Percentiles rank a stretch among this genome's conserved stretches.
phyloP scores from a whole-genome alignment of 2,888 invertebrate species.

The Idaea biselata region DNA sequence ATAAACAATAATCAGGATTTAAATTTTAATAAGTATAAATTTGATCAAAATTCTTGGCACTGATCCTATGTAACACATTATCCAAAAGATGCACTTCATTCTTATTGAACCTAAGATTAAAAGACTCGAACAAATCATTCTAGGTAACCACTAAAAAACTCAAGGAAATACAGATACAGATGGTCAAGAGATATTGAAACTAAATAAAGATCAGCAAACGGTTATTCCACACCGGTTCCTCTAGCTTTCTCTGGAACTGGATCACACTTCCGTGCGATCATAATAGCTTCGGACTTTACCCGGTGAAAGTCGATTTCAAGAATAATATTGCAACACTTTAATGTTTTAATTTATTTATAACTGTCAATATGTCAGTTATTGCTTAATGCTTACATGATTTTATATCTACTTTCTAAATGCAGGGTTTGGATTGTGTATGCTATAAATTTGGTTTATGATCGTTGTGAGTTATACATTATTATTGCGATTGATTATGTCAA shows the following conservation, averaged over 20 bases:
- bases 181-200: background rate
- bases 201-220: background rate
- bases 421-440: background rate
- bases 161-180: background rate
- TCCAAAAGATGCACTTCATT: too few species aligned
- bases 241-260: conserved; percentile 65
- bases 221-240: conserved; percentile 34
- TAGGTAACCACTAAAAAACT: background rate
- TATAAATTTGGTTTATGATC: background rate
- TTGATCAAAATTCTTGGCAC: too few species aligned
- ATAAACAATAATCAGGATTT: too few species aligned
- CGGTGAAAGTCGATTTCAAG: conserved; percentile 61
- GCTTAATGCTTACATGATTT: conserved; percentile 17
- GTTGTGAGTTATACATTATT: background rate
- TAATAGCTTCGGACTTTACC: conserved; percentile 47
- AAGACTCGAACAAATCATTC: too few species aligned
- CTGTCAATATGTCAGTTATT: conserved; percentile 21
- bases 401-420: conserved; percentile 13
- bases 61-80: too few species aligned
- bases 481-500: too few species aligned
- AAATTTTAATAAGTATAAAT: too few species aligned
- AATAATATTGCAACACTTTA: conserved; percentile 30
- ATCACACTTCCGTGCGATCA: conserved; percentile 53
- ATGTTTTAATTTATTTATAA: conserved; percentile 19
- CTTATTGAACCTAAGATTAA: too few species aligned